Conservation (phyloP, 2,888 invertebrate species). For the Octonoba sinensis region DNA sequence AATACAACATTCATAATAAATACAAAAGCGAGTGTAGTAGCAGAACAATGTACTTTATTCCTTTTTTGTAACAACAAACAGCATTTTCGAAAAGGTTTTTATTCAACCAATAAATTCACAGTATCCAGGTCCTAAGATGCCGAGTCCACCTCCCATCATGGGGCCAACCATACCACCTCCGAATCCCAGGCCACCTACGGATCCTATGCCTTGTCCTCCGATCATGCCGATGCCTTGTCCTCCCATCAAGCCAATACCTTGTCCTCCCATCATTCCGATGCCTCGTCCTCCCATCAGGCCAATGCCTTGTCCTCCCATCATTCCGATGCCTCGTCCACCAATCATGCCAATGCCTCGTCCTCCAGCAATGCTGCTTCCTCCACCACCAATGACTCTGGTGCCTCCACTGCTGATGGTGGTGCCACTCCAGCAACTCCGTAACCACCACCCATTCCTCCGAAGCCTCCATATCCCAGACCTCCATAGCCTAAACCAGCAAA, state of each 20-base stretch:
- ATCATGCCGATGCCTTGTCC: too few relatives aligned
- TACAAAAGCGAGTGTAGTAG: too few relatives aligned
- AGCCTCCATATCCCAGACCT: too few relatives aligned
- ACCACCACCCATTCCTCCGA: slow-evolving; percentile 1
- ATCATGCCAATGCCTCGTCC: background rate
- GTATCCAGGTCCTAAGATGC: too few relatives aligned
- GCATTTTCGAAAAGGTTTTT: too few relatives aligned
- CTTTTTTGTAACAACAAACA: too few relatives aligned
- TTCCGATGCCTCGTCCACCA: background rate
- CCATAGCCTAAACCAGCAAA: too few relatives aligned
- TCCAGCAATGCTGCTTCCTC: slow-evolving; percentile 25
- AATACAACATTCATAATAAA: too few relatives aligned
- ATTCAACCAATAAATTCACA: slow-evolving; percentile 5
- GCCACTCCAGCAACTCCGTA: background rate
- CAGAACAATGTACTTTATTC: too few relatives aligned
- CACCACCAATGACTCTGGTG: background rate
- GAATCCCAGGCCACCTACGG: too few relatives aligned
- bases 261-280: slow-evolving; percentile 11
- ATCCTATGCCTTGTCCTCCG: too few relatives aligned
- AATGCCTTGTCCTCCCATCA: slow-evolving; percentile 24
- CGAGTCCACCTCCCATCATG: slow-evolving; percentile 8
- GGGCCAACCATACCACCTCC: slow-evolving; percentile 7
- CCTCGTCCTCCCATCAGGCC: slow-evolving; percentile 22
- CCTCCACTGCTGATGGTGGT: background rate
- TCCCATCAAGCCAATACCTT: slow-evolving; percentile 14